Base-by-base conservation (phyloP, 1,140 invertebrate genomes). In the Vanessa tameamea region DNA sequence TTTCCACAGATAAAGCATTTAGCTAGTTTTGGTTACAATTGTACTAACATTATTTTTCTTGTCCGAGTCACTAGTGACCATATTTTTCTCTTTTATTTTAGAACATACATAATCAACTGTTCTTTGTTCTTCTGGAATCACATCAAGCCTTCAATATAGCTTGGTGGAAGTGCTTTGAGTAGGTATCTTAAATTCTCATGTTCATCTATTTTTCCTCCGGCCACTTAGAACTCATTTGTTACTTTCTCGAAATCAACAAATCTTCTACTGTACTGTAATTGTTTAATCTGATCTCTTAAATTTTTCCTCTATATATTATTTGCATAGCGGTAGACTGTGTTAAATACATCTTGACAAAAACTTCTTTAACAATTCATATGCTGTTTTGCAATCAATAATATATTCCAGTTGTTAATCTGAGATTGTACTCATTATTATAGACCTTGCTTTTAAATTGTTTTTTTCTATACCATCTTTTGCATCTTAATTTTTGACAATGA, bases 81-180 rank as follows among this genome's bases (percentile, higher is more conserved):
- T 83, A 82, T 82, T 87, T 84, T 88, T 82, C 77, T 80, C 80
- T 77, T 86, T 84, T 70, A 92, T 89, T 87, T 91, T 91, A 50
- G 63, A 81, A 31, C 79, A 71, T 59, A 92, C 71, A 82, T 92
- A 93, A 50, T 92, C 87, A 14, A 86, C 82, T 53, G 87, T 92
- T 80, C 75, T 77, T 78, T 92, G 77, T 83, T 89, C 78, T 80
- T 87, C 82, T 78, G 83, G 79, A 48, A 72, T 85, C 61, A 76
- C 26, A 31, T 31, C 26, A 31, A 31, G 26, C 2, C 4, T 2
- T 31, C 2, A 31, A 2, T 31, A 31, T 31, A 31, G 26, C 26
- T 31, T 31, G 26, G 74, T 72, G 82, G 81, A 15, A 85, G 66
- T 0, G 87, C 80, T 85, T 75, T 87, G 0, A 88, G 77, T 37